Evolutionary conservation across 2,113 vertebrate species (phyloP), one percentile per base, ranked within the genome.

Genomic region (Microcebus griseorufus): DNA sequence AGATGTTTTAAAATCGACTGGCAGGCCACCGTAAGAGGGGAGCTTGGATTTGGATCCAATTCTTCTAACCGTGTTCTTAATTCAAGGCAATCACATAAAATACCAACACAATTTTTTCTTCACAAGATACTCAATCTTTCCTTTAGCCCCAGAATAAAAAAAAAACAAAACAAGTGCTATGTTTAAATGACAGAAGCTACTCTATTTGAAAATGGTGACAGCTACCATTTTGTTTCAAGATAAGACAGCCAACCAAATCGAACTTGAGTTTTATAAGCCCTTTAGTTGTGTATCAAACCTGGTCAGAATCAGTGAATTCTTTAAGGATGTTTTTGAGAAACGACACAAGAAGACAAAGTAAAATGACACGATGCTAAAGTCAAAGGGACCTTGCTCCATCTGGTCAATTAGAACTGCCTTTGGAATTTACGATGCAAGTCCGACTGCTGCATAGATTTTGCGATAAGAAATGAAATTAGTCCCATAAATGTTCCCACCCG

Each of bases 381-480:
- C 81, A 75, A 93, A 84, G 94, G 48, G 27, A 58, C 58, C 13
- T 79, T 69, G 67, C 72, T 92, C 85, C 88, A 89, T 83, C 18
- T 55, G 45, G 17, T 89, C 81, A 90, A 85, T 80, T 89, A 91
- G 42, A 94, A 87, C 60, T 96, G 58, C 72, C 84, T 93, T 90
- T 79, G 85, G 79, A 95, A 96, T 96, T 86, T 88, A 82, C 11
- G 12, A 73, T 3, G 29, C 62, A 86, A 90, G 81, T 72, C 88
- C 82, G 42, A 67, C 5, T 23, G 37, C 20, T 48, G n/a, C 75
- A 94, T 70, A 92, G 79, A 95, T 97, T 97, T 91, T 94, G 32
- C 89, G 86, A 78, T 91, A 93, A 93, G 88, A 96, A 93, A 97
- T 93, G 39, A 97, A 97, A 97, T 95, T 94, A 82, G 58, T 39